These are phyloP conservation scores for Gymnothorax reevesii DNA, from an alignment of 2,797 vertebrate genomes.

Conservation along the genomic window DNA sequence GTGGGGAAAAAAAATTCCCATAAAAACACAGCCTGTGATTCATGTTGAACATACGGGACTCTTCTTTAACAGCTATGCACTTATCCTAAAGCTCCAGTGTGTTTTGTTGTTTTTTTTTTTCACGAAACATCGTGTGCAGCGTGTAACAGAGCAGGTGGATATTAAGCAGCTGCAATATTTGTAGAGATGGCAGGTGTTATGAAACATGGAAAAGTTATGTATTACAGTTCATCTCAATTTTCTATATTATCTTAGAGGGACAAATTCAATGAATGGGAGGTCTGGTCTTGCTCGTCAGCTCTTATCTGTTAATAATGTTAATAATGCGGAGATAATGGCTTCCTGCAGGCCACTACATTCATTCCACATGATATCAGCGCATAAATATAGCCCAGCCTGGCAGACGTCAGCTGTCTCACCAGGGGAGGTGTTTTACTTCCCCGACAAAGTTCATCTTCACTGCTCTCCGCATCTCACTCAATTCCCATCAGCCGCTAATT, in stretches of 20 bases:
- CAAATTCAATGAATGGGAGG: background rate
- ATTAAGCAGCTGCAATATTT: too few species aligned
- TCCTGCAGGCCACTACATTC: slow-evolving; percentile 49
- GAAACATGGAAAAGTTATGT: background rate
- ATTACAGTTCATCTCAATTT: background rate
- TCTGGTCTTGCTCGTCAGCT: slow-evolving; percentile 5
- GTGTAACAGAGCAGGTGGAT: too few species aligned
- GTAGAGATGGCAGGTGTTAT: too few species aligned
- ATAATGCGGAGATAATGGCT: slow-evolving; percentile 57
- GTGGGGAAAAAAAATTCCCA: too few species aligned
- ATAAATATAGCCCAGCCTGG: slow-evolving; percentile 73
- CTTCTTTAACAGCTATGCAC: too few species aligned
- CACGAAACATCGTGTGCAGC: too few species aligned
- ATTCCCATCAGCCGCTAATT: background rate
- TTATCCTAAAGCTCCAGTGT: too few species aligned
- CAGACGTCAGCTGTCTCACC: slow-evolving; percentile 63
- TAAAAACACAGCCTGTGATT: too few species aligned
- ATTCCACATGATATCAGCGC: slow-evolving; percentile 70
- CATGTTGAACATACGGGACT: too few species aligned
- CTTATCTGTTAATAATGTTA: background rate
- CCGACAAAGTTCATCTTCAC: background rate
- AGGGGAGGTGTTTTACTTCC: slow-evolving; percentile 39
- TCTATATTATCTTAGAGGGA: too few species aligned
- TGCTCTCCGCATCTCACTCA: background rate
- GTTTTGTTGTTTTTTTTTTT: too few species aligned